Evolutionary conservation across 2,888 invertebrate genomes (phyloP), one percentile per base, ranked within the genome.

Genomic region (Hemaris fuciformis): DNA sequence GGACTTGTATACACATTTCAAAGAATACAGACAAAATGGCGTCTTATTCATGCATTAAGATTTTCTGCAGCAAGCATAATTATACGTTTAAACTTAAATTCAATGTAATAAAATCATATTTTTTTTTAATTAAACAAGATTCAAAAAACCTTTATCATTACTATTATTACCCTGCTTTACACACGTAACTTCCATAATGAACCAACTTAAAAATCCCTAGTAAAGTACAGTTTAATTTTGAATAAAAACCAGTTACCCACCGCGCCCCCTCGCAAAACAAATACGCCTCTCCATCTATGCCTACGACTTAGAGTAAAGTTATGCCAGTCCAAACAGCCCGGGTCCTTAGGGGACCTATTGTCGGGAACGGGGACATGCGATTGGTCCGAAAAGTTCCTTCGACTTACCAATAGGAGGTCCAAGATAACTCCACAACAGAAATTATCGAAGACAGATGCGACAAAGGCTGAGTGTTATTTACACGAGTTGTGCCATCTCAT

Each of bases 361-460:
- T 80, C 62, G 63, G 63, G 62, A 66, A 65, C 64, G 60, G 68
- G 74, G 72, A 65, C 72, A 38, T 73, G 72, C 72, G 69, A 89
- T 89, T 89, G 89, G 89, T 78, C 66, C 63, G 74, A 74, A 76
- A 60, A 64, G 61, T 62, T 64, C 64, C 65, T 62, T 64, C 63
- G 65, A 57, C 61, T 76, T 79, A 70, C 89, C 88, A 89, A 89
- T 89, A 66, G 75, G 71, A 73, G 59, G 63, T 66, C 60, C 59
- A 64, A 77, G 88, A 88, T 88, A 87, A 84, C 77, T 68, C 76
- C 75, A 76, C 74, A 73, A 65, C 72, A 70, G 69, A 74, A 71
- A 31, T 53, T 18, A 53, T 53, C 10, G 53, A 18, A 74, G 82
- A 79, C 87, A 88, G 87, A 87, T 88, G 87, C 80, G 80, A 62